Evolutionary conservation across 2,113 vertebrate species (phyloP), one percentile per base, ranked within the genome.

Genomic region (Caloenas nicobarica): DNA sequence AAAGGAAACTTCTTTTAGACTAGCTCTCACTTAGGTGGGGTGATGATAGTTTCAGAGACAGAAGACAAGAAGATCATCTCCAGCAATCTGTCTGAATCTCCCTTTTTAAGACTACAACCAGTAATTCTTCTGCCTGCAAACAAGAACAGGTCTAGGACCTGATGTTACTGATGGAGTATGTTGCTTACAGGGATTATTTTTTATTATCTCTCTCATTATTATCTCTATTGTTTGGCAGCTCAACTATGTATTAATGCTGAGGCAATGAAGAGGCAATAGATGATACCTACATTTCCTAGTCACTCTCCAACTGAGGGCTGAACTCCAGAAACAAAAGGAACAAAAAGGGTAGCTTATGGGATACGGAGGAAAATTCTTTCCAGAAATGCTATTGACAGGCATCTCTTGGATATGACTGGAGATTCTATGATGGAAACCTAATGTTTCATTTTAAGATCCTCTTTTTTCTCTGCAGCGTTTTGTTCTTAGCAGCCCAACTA

Each of bases 281-380:
- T 24, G 11, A 14, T 57, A 25, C 7, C 23, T 40, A 28, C 29
- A 51, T 66, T 71, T 82, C 29, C 29, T 42, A 19, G 5, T 5
- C 2, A 0, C 3, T 13, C 6, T 31, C 12, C 36, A 34, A 2
- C 4, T 68, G 25, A 60, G 8, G 4, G 22, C 34, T 81, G 28
- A 87, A 48, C 22, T 72, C 28, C 33, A 12, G 38, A 58, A 78
- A 9, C 4, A 53, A 46, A 77, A 68, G 8, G 2, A 51, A 29
- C 3, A 2, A 4, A 82, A 80, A 58, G 7, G 38, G 60, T 82
- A 76, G 8, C 3, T 88, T n/a, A 36, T 17, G 23, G 4, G 21
- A 56, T 50, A 56, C 16, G 42, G 40, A 53, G 38, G 34, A 60
- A 81, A 60, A 50, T 42, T 50, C 7, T 56, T 31, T 77, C 8